Evolutionary conservation across 2,888 invertebrate genomes (phyloP).

Genomic region (Cryptops parisi): DNA sequence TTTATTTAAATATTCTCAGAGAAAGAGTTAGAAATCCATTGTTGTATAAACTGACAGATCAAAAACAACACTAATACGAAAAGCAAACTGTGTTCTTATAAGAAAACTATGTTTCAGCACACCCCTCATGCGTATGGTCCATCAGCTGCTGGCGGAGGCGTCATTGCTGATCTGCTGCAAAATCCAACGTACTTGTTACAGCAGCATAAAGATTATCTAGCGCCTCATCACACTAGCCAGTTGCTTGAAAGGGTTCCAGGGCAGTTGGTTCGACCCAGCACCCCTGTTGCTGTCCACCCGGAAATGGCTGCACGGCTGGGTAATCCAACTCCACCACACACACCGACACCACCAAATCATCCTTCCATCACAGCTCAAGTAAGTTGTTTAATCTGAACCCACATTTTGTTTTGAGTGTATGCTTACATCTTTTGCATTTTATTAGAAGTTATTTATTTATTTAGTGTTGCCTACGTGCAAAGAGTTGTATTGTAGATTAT

Average conservation of each 20-base stretch:
- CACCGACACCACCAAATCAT: conserved; percentile 21
- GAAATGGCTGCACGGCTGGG: conserved; percentile 21
- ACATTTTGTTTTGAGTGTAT: not conserved
- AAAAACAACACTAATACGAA: too few relatives aligned
- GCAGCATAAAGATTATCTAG: conserved; percentile 22
- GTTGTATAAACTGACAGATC: too few relatives aligned
- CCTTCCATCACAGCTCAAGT: conserved; percentile 16
- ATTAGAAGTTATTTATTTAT: not conserved
- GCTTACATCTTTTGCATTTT: too few relatives aligned
- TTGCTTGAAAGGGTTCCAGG: conserved; percentile 12
- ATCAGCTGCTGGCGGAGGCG: conserved; percentile 19
- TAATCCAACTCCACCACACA: conserved; percentile 23
- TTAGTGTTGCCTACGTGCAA: too few relatives aligned
- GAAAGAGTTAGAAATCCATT: too few relatives aligned
- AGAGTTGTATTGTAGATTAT: too few relatives aligned
- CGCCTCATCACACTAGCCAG: conserved; percentile 11
- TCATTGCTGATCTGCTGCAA: conserved; percentile 23
- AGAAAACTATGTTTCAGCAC: not conserved
- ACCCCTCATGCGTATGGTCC: conserved; percentile 16
- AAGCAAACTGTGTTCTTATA: too few relatives aligned
- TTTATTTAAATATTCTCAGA: too few relatives aligned
- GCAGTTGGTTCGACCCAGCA: conserved; percentile 21
- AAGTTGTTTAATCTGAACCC: not conserved
- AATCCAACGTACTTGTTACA: conserved; percentile 21
- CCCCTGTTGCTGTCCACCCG: conserved; percentile 20